Base-by-base conservation (phyloP, 35 echinoderm and acorn worm genomes). In the Ptychodera flava region DNA sequence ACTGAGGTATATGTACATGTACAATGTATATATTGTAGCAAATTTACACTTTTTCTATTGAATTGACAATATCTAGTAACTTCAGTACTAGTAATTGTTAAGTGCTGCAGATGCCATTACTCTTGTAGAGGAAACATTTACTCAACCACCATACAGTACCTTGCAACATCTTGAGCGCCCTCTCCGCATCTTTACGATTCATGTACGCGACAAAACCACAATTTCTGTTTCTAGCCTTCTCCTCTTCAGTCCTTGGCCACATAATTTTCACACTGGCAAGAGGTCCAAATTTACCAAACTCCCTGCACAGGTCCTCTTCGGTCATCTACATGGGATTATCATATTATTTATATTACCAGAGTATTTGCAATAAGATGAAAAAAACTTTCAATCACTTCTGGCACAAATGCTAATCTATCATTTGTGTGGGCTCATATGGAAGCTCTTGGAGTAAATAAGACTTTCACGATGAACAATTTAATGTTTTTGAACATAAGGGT, bases 181-280 rank as follows among this genome's bases (percentile, higher is more conserved):
- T 79, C 83, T 98, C 95, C 16, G 95, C 92, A 86, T 98, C 95
- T 78, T 92, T 93, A 22, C 95, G 84, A 37, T 94, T 98, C 95
- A 98, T 98, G 90, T 87, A 94, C 10, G 95, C 95, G 27, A 98
- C 95, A 90, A 97, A 97, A 16, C 95, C 95, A 79, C 95, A 97
- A 82, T 98, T 98, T 53, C 95, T 94, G 52, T 94, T 98, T 30
- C 95, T 80, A 15, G 87, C 88, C 79, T 92, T 98, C 34, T 94
- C 92, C 36, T 89, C 92, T 16, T 97, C 95, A 28, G 92, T 94
- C 30, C 95, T 86, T 15, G 95, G 95, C 95, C 95, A 98, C 95
- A 98, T 98, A 85, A 97, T 97, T 80, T 94, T 98, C 16, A 98
- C 95, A 79, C 95, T 98, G 29, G 95, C 95, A 81, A 98, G 90